These are phyloP conservation scores for Pontoporia blainvillei DNA, from an alignment of 2,113 vertebrate genomes.

Conservation along the genomic window DNA sequence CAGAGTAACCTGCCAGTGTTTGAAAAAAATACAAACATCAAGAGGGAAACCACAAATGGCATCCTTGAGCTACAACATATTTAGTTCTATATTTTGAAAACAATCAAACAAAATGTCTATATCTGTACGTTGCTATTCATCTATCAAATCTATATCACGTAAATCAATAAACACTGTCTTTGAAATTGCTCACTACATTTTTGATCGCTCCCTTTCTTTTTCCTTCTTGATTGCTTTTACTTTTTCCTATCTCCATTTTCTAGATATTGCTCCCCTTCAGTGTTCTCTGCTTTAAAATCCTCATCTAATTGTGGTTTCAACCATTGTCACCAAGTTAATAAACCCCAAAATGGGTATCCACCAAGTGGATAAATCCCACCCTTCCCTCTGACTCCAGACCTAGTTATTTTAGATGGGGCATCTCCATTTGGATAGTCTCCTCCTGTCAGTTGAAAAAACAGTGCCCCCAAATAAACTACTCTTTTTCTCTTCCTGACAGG, in stretches of 20 bases:
- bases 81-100: background rate
- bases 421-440: background rate
- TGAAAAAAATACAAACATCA: background rate
- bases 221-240: background rate
- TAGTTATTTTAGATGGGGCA: background rate
- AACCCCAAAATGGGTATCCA: background rate
- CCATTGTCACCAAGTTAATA: background rate
- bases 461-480: background rate
- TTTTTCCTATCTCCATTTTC: background rate
- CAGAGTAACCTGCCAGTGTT: background rate
- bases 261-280: background rate
- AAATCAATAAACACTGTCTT: background rate
- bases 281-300: background rate
- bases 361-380: background rate
- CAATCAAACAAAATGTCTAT: background rate
- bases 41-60: background rate
- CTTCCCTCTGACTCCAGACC: background rate
- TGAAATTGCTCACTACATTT: background rate
- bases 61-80: background rate
- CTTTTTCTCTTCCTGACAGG: background rate
- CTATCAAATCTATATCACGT: background rate
- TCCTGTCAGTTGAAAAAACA: background rate
- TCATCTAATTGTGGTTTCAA: background rate
- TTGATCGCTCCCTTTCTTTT: background rate
- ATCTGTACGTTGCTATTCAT: background rate